phyloP scores from a whole-genome alignment of 1,140 invertebrate species.

The Drosophila pandora region DNA sequence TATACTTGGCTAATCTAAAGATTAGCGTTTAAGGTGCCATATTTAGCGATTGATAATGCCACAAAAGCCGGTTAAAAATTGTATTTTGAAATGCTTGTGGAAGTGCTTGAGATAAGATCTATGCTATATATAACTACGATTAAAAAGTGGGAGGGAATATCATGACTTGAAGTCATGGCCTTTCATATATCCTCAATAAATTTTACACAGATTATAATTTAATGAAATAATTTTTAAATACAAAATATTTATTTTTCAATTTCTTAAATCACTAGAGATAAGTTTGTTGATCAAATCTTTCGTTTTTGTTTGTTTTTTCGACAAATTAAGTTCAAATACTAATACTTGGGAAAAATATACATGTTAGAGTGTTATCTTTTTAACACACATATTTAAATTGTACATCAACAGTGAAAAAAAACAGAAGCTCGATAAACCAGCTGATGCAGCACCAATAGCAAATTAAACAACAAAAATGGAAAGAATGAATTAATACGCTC shows the following conservation, averaged over 20 bases:
- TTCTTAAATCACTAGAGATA: neutral
- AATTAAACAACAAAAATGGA: conserved; percentile 39
- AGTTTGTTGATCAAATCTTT: conserved; percentile 14
- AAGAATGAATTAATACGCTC: conserved; percentile 33
- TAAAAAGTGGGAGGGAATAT: too few species aligned
- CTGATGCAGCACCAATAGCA: conserved; percentile 34
- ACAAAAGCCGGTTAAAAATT: neutral
- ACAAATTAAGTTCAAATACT: conserved; percentile 1
- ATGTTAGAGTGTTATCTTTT: conserved; percentile 40
- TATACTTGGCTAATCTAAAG: conserved; percentile 5
- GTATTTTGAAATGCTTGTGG: neutral
- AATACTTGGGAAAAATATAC: conserved; percentile 6
- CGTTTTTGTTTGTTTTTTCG: neutral
- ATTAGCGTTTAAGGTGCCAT: conserved; percentile 13
- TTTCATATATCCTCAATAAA: too few species aligned
- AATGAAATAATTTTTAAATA: neutral
- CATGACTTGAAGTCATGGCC: too few species aligned
- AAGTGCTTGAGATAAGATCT: conserved; percentile 8
- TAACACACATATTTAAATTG: conserved; percentile 34
- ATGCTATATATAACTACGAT: conserved; percentile 25
- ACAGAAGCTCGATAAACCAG: conserved; percentile 62
- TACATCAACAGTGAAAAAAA: conserved; percentile 48
- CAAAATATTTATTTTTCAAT: neutral
- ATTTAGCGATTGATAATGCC: conserved; percentile 7
- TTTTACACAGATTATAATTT: too few species aligned